Evolutionary conservation across 92 coral and sea anemone genomes (phyloP).

Genomic region (Diadumene lineata): DNA sequence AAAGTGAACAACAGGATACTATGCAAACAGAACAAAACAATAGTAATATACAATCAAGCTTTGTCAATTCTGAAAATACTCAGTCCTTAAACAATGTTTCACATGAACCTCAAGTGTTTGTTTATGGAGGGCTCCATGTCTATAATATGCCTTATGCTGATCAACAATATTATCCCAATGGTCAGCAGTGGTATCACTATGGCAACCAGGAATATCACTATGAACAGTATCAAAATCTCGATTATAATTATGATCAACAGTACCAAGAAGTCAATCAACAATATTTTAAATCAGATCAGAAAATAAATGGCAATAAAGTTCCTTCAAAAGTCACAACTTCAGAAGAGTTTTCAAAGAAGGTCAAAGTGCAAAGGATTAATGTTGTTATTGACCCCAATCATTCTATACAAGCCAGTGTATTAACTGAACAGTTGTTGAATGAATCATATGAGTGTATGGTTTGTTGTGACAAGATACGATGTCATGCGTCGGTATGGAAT

Average conservation of each 20-base stretch:
- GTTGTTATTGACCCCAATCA: slow-evolving; percentile 39
- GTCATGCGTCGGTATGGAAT: slow-evolving; percentile 82
- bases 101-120: slow-evolving; percentile 13
- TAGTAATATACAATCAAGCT: neutral
- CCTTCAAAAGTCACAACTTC: neutral
- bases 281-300: neutral
- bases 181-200: slow-evolving; percentile 4
- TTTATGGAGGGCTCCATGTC: slow-evolving; percentile 16
- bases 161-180: neutral
- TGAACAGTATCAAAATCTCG: neutral
- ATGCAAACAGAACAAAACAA: no score
- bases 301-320: neutral
- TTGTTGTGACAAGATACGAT: slow-evolving; percentile 85
- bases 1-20: neutral
- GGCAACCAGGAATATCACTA: neutral
- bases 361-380: neutral
- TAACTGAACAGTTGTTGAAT: slow-evolving; percentile 84
- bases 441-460: slow-evolving; percentile 98
- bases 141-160: neutral
- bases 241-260: neutral
- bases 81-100: neutral
- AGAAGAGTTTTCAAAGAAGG: neutral
- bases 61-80: neutral
- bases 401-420: slow-evolving; percentile 83
- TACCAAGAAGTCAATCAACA: neutral